Conservation (phyloP, 2,113 vertebrate species). For the Notiomystis cincta region DNA sequence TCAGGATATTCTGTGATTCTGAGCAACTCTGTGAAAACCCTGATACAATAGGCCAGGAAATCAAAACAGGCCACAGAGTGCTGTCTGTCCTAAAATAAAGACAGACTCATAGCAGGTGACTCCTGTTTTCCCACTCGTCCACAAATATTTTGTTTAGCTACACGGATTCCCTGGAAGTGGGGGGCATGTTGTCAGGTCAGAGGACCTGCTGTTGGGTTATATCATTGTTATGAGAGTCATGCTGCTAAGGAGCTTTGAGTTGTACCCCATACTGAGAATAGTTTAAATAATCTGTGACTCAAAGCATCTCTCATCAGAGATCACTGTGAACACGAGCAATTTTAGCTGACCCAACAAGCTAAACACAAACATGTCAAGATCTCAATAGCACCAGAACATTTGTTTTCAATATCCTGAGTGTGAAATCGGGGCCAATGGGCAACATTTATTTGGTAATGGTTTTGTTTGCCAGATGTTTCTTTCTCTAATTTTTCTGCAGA, state of each 20-base stretch:
- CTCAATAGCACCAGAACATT: conserved; percentile 51
- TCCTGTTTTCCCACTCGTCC: background rate
- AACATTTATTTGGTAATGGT: background rate
- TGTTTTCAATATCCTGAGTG: conserved; percentile 47
- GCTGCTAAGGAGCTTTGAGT: conserved; percentile 55
- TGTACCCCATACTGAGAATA: conserved; percentile 60
- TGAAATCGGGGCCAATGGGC: conserved; percentile 24
- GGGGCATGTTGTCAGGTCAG: conserved; percentile 4
- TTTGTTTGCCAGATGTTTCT: conserved; percentile 46
- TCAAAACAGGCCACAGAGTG: background rate
- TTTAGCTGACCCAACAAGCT: conserved; percentile 31
- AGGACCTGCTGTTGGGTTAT: conserved; percentile 64
- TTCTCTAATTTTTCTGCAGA: conserved; percentile 15
- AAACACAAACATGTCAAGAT: conserved; percentile 59
- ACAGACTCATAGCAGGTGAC: background rate
- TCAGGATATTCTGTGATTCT: background rate
- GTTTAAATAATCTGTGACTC: conserved; percentile 65
- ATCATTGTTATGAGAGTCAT: conserved; percentile 58
- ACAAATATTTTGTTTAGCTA: conserved; percentile 60
- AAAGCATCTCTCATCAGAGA: conserved; percentile 57
- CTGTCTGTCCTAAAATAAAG: background rate
- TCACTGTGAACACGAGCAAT: conserved; percentile 28
- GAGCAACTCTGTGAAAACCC: background rate
- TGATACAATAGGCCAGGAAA: background rate
- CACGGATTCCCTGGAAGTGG: conserved; percentile 16